These are phyloP conservation scores for Darevskia nairensis DNA, from an alignment of 2,797 vertebrate species.

Conservation along the genomic window DNA sequence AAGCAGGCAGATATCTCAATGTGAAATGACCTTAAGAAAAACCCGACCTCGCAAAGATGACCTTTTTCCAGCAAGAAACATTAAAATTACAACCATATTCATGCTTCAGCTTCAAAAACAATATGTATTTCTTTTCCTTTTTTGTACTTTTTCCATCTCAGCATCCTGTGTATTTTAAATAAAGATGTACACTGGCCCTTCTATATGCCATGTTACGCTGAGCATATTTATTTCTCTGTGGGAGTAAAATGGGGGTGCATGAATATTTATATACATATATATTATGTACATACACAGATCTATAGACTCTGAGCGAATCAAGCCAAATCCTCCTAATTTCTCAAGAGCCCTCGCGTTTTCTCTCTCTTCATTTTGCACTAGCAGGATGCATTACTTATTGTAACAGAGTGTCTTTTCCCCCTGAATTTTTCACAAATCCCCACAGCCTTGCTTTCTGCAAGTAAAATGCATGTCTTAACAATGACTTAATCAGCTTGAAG, in stretches of 20 bases:
- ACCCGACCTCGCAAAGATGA: conserved; percentile 77
- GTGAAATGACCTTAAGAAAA: conserved; percentile 82
- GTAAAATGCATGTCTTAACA: conserved; percentile 69
- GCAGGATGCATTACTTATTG: conserved; percentile 71
- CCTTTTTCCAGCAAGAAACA: conserved; percentile 79
- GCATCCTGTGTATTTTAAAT: conserved; percentile 74
- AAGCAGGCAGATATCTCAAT: conserved; percentile 77
- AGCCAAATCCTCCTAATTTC: conserved; percentile 70
- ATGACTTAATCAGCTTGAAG: conserved; percentile 69
- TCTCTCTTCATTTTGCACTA: conserved; percentile 70
- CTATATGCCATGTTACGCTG: conserved; percentile 37
- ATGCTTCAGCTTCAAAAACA: conserved; percentile 77
- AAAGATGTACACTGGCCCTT: conserved; percentile 64
- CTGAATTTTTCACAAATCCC: conserved; percentile 68
- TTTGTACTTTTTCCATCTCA: conserved; percentile 57
- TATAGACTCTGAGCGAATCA: conserved; percentile 61
- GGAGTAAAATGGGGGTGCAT: conserved; percentile 56
- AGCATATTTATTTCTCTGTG: conserved; percentile 70
- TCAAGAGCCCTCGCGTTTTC: conserved; percentile 65
- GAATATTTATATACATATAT: conserved; percentile 64
- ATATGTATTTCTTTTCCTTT: conserved; percentile 68
- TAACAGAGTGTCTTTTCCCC: conserved; percentile 70
- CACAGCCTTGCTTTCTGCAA: conserved; percentile 63
- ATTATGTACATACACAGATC: conserved; percentile 61
- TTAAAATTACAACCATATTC: conserved; percentile 79